Conservation (phyloP, 2,888 invertebrate species). For the Diarsia mendica region DNA sequence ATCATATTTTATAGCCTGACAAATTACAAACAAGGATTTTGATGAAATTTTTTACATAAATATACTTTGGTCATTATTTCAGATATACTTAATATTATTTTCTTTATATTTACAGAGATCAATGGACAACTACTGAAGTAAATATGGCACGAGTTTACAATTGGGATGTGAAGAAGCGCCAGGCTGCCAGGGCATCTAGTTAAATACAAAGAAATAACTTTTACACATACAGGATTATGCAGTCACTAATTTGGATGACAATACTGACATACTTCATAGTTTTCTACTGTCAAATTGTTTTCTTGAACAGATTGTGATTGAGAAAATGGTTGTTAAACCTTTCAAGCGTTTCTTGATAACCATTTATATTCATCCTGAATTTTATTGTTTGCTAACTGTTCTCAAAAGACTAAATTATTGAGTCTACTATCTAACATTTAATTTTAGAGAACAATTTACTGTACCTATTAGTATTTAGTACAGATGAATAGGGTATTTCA, state of each 20-base stretch:
- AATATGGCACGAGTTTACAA: slow-evolving; percentile 99
- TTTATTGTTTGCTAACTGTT: slow-evolving; percentile 17
- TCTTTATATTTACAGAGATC: slow-evolving; percentile 93
- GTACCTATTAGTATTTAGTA: slow-evolving; percentile 1
- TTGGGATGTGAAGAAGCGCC: slow-evolving; percentile 98
- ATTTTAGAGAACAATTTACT: slow-evolving; percentile 14
- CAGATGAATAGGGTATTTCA: slow-evolving; percentile 8
- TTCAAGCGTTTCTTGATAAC: background rate
- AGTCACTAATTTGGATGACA: slow-evolving; percentile 29
- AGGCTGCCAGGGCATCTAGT: slow-evolving; percentile 91
- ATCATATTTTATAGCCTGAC: background rate
- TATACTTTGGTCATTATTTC: background rate
- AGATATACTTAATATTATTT: background rate
- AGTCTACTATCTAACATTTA: slow-evolving; percentile 1
- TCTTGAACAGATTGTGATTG: slow-evolving; percentile 10
- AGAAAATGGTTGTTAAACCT: slow-evolving; percentile 13
- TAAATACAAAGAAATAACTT: slow-evolving; percentile 64
- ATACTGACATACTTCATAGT: slow-evolving; percentile 15
- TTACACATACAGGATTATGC: slow-evolving; percentile 21
- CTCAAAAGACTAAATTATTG: slow-evolving; percentile 17
- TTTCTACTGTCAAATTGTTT: slow-evolving; percentile 32
- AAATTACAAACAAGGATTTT: background rate
- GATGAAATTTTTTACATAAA: no score
- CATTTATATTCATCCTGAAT: background rate
- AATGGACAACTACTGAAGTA: slow-evolving; percentile 99